These are phyloP conservation scores for Brachionus asplanchnoidis DNA, from an alignment of 1,140 invertebrate species.

Conservation along the genomic window DNA sequence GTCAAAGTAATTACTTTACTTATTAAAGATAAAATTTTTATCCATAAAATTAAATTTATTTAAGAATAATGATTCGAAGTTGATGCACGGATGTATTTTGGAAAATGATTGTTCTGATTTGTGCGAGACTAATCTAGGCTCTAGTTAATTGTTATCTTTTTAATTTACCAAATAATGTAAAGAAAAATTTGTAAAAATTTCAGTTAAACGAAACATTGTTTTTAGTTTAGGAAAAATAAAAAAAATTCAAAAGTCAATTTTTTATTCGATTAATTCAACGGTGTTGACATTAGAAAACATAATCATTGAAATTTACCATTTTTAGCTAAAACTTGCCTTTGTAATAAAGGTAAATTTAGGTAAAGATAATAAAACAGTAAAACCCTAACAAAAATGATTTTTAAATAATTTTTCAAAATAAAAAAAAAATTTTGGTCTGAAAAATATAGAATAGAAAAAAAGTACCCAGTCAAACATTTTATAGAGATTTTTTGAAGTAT, in stretches of 20 bases:
- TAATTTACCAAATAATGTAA: constrained; percentile 13
- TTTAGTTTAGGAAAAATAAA: background rate
- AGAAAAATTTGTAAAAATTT: background rate
- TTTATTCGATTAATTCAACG: background rate
- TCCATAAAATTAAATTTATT: background rate
- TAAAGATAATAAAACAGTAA: too few species aligned
- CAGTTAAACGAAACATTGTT: background rate
- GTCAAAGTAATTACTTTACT: background rate
- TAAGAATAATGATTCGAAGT: background rate
- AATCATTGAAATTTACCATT: too few species aligned
- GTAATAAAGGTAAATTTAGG: too few species aligned
- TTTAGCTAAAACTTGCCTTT: too few species aligned
- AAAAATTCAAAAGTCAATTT: background rate
- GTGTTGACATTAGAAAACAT: too few species aligned
- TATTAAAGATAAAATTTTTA: background rate
- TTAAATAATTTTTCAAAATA: too few species aligned
- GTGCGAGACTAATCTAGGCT: background rate
- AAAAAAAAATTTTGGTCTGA: too few species aligned
- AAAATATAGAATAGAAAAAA: too few species aligned
- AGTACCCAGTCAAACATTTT: too few species aligned
- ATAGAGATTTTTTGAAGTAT: too few species aligned
- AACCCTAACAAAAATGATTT: too few species aligned
- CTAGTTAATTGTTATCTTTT: background rate
- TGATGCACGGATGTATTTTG: background rate
- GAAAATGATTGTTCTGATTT: background rate